Evolutionary conservation across 2,797 vertebrate species (phyloP).

Genomic region (Remorina albescens): DNA sequence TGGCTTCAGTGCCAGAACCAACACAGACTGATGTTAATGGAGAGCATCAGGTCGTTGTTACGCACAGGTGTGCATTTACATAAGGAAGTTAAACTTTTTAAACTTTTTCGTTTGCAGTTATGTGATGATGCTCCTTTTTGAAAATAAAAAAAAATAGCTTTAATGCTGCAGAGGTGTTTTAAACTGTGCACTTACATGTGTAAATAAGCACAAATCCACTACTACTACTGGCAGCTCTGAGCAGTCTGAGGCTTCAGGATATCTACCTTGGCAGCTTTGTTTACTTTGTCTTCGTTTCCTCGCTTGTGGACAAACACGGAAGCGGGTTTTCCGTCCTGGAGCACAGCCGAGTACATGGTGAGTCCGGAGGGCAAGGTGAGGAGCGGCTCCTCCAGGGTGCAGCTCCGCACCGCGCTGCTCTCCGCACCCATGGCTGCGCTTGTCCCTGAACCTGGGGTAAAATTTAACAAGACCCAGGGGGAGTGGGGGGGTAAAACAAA

Average conservation of each 20-base stretch:
- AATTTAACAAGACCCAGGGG: too few species aligned
- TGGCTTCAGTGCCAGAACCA: background rate
- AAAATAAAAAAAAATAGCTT: background rate
- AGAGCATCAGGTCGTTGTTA: background rate
- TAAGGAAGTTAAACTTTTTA: too few species aligned
- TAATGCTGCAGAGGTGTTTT: background rate
- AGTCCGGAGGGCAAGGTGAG: slow-evolving; percentile 89
- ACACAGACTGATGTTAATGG: background rate
- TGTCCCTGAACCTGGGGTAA: slow-evolving; percentile 10
- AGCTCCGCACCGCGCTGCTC: slow-evolving; percentile 91
- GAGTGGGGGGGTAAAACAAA: background rate
- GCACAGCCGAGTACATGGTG: slow-evolving; percentile 87
- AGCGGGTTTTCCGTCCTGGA: slow-evolving; percentile 89
- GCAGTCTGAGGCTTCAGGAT: background rate
- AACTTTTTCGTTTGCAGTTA: background rate
- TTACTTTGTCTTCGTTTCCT: slow-evolving; percentile 94
- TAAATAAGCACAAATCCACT: background rate
- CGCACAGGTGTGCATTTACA: too few species aligned
- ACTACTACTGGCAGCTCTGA: background rate
- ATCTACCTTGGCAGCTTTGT: slow-evolving; percentile 95
- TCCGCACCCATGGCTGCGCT: slow-evolving; percentile 91
- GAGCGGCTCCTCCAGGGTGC: slow-evolving; percentile 84
- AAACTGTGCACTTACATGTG: background rate
- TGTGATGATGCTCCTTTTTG: background rate
- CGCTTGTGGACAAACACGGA: slow-evolving; percentile 94